phyloP scores from a whole-genome alignment of 1,140 invertebrate genomes.

The Octopus bimaculoides region DNA sequence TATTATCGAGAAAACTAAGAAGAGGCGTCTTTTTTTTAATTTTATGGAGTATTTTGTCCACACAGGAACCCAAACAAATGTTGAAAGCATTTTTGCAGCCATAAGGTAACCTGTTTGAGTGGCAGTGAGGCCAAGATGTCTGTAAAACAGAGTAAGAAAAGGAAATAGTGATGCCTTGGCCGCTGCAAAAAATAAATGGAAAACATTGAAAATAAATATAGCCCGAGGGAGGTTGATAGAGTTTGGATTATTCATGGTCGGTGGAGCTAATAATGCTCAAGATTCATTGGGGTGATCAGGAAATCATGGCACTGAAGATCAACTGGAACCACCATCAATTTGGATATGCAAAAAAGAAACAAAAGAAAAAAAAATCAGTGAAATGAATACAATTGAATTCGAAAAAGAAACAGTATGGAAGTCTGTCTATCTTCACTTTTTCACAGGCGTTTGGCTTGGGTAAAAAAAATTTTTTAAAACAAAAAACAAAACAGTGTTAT shows the following conservation, averaged over 20 bases:
- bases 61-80: slow-evolving; percentile 48
- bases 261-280: too few relatives aligned
- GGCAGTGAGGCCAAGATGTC: slow-evolving; percentile 44
- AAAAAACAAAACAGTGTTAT: too few relatives aligned
- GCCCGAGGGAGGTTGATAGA: slow-evolving; percentile 43
- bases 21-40: slow-evolving; percentile 39
- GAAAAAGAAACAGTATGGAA: too few relatives aligned
- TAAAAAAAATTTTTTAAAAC: too few relatives aligned
- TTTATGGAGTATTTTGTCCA: slow-evolving; percentile 48
- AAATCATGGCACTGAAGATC: too few relatives aligned
- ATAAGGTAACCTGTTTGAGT: slow-evolving; percentile 47
- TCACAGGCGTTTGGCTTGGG: too few relatives aligned
- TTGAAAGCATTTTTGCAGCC: slow-evolving; percentile 43
- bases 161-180: slow-evolving; percentile 49
- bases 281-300: too few relatives aligned
- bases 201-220: slow-evolving; percentile 45
- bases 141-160: slow-evolving; percentile 50
- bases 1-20: slow-evolving; percentile 46
- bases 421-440: too few relatives aligned
- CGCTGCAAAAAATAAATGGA: slow-evolving; percentile 48
- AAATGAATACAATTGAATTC: too few relatives aligned
- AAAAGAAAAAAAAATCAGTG: too few relatives aligned
- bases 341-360: too few relatives aligned
- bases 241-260: slow-evolving; percentile 28
- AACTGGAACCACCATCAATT: too few relatives aligned